These are phyloP conservation scores for Eledona agricola DNA, from an alignment of 2,888 invertebrate genomes.

Conservation along the genomic window DNA sequence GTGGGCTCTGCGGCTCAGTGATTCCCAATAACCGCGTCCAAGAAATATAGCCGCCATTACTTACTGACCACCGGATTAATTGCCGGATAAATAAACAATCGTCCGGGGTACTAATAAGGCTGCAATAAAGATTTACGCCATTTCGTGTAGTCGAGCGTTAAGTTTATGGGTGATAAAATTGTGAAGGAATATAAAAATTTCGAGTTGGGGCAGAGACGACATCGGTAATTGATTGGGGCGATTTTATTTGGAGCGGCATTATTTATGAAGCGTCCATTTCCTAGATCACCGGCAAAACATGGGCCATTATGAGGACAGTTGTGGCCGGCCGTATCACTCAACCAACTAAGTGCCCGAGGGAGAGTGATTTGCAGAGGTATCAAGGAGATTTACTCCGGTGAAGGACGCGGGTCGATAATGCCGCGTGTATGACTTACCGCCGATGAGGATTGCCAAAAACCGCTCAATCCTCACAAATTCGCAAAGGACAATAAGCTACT, in stretches of 20 bases:
- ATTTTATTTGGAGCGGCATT: constrained; percentile 56
- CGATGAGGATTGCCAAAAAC: no score
- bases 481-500: no score
- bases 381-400: constrained; percentile 48
- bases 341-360: constrained; percentile 47
- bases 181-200: constrained; percentile 35
- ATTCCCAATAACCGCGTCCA: constrained; percentile 53
- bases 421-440: no score
- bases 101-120: constrained; percentile 33
- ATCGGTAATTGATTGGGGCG: constrained; percentile 59
- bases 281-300: constrained; percentile 57
- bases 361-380: constrained; percentile 52
- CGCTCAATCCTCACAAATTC: no score
- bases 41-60: constrained; percentile 53
- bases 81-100: constrained; percentile 54
- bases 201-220: constrained; percentile 38
- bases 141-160: constrained; percentile 20
- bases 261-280: constrained; percentile 60
- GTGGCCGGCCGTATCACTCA: constrained; percentile 50
- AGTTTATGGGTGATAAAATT: constrained; percentile 33
- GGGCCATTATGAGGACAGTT: constrained; percentile 57
- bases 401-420: constrained; percentile 36
- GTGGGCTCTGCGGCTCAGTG: constrained; percentile 49
- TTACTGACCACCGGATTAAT: constrained; percentile 51
- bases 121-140: constrained; percentile 38